A percentile compares a stretch with the other conserved stretches of the same genome.
Conservation (phyloP, 2,888 invertebrate species). For the Choristoneura rosaceana region DNA sequence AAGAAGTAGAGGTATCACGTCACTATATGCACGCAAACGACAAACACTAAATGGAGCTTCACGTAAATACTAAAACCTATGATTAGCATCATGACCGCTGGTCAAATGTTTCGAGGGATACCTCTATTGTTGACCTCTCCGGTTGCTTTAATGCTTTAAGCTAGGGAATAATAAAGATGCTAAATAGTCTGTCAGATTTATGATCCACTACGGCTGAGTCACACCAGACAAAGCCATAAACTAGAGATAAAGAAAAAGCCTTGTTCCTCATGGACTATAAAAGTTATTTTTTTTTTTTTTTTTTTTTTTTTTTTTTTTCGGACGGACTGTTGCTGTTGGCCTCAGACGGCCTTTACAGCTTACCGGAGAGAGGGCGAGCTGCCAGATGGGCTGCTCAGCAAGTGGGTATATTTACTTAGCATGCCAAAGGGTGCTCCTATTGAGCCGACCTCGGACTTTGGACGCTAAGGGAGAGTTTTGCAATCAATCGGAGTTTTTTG, state of each 20-base stretch:
- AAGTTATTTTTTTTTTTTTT: too few relatives aligned
- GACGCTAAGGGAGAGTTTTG: background rate
- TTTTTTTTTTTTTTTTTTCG: too few relatives aligned
- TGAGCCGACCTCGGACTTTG: too few relatives aligned
- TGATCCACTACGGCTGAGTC: constrained; percentile 29
- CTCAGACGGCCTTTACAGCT: too few relatives aligned
- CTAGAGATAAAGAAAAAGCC: constrained; percentile 40
- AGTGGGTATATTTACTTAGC: too few relatives aligned
- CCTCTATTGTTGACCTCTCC: background rate
- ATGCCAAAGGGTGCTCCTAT: too few relatives aligned
- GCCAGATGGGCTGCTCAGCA: too few relatives aligned
- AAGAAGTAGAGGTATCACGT: too few relatives aligned
- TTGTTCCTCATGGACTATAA: constrained; percentile 18
- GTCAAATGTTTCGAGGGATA: background rate
- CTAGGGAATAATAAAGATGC: constrained; percentile 36
- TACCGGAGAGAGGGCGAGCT: too few relatives aligned
- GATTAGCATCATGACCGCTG: background rate
- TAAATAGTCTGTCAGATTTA: constrained; percentile 40
- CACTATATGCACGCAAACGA: too few relatives aligned
- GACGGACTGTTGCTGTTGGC: too few relatives aligned
- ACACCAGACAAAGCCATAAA: constrained; percentile 18
- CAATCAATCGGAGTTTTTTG: background rate
- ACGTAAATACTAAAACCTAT: background rate
- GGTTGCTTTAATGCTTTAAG: background rate
- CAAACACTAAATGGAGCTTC: too few relatives aligned